These are phyloP conservation scores for Allolobophora icterica DNA, from an alignment of 2,888 invertebrate genomes.

Conservation along the genomic window DNA sequence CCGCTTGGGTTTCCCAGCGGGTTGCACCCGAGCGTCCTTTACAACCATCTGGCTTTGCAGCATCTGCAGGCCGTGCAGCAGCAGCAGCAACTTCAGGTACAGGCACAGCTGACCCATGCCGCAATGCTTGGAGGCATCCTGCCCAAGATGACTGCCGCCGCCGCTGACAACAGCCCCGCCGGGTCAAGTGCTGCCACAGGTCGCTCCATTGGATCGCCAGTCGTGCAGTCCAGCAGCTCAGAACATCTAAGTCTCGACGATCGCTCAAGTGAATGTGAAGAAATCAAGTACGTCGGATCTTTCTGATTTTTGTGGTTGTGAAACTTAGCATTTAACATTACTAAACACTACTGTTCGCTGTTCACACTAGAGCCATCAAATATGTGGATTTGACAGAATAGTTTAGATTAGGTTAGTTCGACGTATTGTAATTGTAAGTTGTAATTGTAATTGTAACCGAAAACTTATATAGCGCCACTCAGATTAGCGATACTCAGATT, in stretches of 20 bases:
- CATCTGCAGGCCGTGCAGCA: constrained; percentile 36
- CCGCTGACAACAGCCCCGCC: neutral
- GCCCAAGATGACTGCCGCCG: neutral
- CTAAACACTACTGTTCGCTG: no score
- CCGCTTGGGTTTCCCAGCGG: constrained; percentile 2
- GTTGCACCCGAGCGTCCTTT: neutral
- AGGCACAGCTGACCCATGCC: constrained; percentile 2
- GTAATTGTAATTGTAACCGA: no score
- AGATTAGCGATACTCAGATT: no score
- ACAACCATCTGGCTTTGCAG: constrained; percentile 27
- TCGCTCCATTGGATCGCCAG: neutral
- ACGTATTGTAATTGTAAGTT: no score
- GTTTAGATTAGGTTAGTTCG: no score
- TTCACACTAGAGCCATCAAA: no score
- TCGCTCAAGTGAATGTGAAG: constrained; percentile 26
- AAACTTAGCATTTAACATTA: no score
- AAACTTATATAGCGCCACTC: no score
- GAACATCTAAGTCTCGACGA: constrained; percentile 24
- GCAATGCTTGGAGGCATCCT: neutral
- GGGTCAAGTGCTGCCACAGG: neutral
- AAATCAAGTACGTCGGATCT: neutral
- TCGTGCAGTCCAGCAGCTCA: constrained; percentile 12
- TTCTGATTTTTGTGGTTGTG: no score
- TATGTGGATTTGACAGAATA: no score
- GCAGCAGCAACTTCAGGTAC: constrained; percentile 27